Conservation (phyloP, 1,140 invertebrate genomes). For the Ceratina australensis region DNA sequence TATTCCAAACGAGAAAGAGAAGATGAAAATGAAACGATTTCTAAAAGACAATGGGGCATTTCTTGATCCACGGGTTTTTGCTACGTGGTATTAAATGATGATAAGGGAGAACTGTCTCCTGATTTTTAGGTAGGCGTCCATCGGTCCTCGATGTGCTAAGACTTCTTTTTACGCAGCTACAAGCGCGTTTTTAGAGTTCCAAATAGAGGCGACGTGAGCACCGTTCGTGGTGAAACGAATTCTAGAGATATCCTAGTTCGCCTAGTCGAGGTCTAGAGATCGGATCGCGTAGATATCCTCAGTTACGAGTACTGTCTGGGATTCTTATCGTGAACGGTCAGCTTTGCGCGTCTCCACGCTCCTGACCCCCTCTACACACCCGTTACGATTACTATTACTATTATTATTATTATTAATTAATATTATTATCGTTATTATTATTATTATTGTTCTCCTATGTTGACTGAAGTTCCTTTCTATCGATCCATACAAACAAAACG, state of each 20-base stretch:
- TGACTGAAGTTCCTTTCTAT: constrained; percentile 60
- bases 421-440: constrained; percentile 29
- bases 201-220: neutral
- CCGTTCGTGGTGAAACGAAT: neutral
- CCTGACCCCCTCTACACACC: neutral
- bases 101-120: neutral
- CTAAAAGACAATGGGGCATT: constrained; percentile 25
- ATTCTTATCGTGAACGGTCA: neutral
- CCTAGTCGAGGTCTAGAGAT: constrained; percentile 5
- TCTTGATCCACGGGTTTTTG: neutral
- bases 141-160: constrained; percentile 29
- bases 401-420: constrained; percentile 26
- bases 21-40: neutral
- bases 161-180: constrained; percentile 9
- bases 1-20: neutral
- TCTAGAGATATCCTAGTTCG: neutral
- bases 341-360: constrained; percentile 18
- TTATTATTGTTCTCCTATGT: constrained; percentile 41
- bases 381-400: constrained; percentile 36
- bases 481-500: constrained; percentile 52
- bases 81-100: neutral
- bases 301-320: neutral
- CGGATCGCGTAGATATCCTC: neutral
- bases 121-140: neutral
- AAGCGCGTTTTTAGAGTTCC: constrained; percentile 36